Percentiles rank a stretch among this genome's conserved stretches.
phyloP scores from a whole-genome alignment of 2,113 vertebrate genomes.

The Corythornis cristatus region DNA sequence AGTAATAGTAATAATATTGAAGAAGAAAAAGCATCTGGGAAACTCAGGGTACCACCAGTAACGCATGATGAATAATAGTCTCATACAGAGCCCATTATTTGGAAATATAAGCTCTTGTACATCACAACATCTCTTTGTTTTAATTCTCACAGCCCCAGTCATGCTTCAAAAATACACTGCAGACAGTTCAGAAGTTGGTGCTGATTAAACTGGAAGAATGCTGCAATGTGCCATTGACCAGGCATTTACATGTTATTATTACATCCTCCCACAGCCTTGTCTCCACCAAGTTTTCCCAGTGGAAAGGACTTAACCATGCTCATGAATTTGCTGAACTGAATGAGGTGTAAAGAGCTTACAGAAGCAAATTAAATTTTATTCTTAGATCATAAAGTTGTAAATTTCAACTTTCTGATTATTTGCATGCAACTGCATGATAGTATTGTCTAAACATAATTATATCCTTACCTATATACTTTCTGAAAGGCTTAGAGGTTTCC shows the following conservation, averaged over 20 bases:
- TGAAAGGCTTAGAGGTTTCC: not conserved
- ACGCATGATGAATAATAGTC: not conserved
- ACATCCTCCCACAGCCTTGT: not conserved
- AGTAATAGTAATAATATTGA: not conserved
- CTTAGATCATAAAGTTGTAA: not conserved
- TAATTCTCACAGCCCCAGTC: not conserved
- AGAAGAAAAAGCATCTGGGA: not conserved
- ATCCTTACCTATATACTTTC: not conserved
- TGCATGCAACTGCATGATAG: not conserved
- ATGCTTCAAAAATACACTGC: not conserved
- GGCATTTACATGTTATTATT: not conserved
- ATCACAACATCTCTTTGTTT: not conserved
- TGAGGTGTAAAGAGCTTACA: not conserved
- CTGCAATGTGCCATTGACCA: not conserved
- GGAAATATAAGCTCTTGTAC: not conserved
- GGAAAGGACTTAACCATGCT: not conserved
- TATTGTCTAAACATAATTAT: conserved; percentile 39
- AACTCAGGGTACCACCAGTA: not conserved
- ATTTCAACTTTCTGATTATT: conserved; percentile 27
- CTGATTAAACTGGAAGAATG: not conserved
- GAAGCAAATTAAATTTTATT: conserved; percentile 9
- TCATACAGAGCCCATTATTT: conserved; percentile 7
- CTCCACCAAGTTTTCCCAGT: not conserved
- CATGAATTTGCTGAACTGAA: not conserved
- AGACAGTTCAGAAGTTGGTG: conserved; percentile 1